Percentiles rank a stretch among this genome's conserved stretches.
Conservation (phyloP, 1,140 invertebrate genomes). For the Hyphantria cunea region DNA sequence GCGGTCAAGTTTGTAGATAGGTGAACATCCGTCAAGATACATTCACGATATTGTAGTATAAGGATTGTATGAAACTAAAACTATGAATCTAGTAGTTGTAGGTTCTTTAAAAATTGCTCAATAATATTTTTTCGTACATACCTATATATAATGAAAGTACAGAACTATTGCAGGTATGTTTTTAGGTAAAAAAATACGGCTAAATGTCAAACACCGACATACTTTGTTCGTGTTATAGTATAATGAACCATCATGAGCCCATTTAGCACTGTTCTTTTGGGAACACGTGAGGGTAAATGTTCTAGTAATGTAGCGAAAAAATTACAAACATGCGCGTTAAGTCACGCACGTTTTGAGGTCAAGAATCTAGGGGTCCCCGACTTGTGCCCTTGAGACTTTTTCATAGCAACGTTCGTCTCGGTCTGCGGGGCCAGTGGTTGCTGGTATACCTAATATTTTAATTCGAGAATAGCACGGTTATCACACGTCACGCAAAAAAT, state of each 20-base stretch:
- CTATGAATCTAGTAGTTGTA: no score
- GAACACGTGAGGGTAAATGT: constrained; percentile 25
- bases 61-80: no score
- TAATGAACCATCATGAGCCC: no score
- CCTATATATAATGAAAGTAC: no score
- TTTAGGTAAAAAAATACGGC: constrained; percentile 1
- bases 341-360: constrained; percentile 52
- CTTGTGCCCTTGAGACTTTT: constrained; percentile 70
- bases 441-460: constrained; percentile 14
- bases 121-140: no score
- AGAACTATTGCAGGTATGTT: no score
- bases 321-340: constrained; percentile 33
- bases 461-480: constrained; percentile 8
- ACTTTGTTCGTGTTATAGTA: no score
- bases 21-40: not conserved
- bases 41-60: not conserved
- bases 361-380: constrained; percentile 65
- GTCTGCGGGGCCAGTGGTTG: constrained; percentile 21
- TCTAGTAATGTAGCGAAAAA: constrained; percentile 34
- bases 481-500: not conserved
- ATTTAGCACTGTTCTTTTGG: constrained; percentile 21
- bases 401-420: constrained; percentile 53
- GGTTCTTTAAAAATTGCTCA: no score
- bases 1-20: no score
- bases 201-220: not conserved